These are phyloP conservation scores for Xenops minutus DNA, from an alignment of 2,797 vertebrate genomes.

Conservation along the genomic window DNA sequence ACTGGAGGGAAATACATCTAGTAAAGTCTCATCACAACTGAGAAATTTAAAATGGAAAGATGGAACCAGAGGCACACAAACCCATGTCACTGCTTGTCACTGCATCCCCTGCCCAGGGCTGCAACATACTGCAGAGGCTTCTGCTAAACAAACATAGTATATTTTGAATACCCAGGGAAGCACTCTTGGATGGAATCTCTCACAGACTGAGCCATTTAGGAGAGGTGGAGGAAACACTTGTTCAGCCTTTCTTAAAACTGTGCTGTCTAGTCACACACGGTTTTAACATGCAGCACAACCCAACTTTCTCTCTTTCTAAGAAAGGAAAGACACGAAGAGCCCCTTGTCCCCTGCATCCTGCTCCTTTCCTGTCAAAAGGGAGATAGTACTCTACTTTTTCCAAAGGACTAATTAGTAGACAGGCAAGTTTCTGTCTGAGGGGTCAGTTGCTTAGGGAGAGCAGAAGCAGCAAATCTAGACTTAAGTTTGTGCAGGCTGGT, in stretches of 20 bases:
- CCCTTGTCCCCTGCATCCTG: not conserved
- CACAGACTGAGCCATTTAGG: not conserved
- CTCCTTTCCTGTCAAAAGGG: fast-evolving
- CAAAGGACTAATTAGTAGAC: not conserved
- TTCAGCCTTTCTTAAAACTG: not conserved
- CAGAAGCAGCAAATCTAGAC: not conserved
- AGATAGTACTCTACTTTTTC: not conserved
- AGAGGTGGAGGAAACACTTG: not conserved
- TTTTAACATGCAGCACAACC: not conserved
- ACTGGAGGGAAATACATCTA: not conserved
- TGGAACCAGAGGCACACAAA: not conserved
- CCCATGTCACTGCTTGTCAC: fast-evolving
- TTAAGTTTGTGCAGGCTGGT: not conserved
- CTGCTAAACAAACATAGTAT: not conserved
- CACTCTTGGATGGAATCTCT: not conserved
- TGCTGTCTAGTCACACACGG: not conserved
- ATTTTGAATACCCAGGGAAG: not conserved
- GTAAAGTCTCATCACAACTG: not conserved
- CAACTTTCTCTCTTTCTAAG: not conserved
- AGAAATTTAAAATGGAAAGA: not conserved
- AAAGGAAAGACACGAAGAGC: not conserved
- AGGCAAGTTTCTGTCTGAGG: not conserved
- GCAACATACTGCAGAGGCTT: not conserved
- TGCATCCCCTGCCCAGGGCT: too few relatives aligned
- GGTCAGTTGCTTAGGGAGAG: fast-evolving